Evolutionary conservation across 2,797 vertebrate genomes (phyloP), one percentile per base, ranked within the genome.

Genomic region (Pseudotriccus pelzelni): DNA sequence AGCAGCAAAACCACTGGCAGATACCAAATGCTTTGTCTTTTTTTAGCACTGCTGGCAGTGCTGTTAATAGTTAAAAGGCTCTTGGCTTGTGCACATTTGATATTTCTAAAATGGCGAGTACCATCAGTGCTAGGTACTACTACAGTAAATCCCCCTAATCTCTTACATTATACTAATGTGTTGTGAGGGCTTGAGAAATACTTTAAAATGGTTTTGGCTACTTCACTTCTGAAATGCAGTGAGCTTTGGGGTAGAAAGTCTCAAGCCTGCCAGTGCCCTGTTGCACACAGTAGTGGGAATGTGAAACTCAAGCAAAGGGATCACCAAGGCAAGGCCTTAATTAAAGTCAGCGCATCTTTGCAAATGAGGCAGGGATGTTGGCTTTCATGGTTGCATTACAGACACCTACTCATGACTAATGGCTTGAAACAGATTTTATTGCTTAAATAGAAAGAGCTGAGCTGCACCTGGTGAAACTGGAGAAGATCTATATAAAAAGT

Each of bases 321-420:
- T 93, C 72, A 64, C 72, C 36, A 58, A 85, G 52, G 46, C 86
- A 79, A 77, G 91, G 66, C 72, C 41, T 92, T 80, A 74, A 56
- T 63, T 84, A 32, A 93, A 86, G 53, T 93, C 60, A 58, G 79
- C 25, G 0, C 28, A 49, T 90, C 92, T 93, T 90, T 93, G 80
- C 44, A 72, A 79, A 91, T 86, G 78, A 89, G 63, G 60, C 70
- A 77, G 75, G 27, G 67, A 73, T 88, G 59, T 55, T 91, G 69
- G 55, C 32, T 88, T 94, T 95, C 52, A 23, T 77, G 59, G 63
- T 68, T 75, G 92, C 75, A 47, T 96, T 83, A 83, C 59, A 85
- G 89, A 76, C 76, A 91, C 84, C 89, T 89, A 67, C 63, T 93
- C 47, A 27, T 91, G 82, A 92, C 92, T 86, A 95, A 87, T 86